Conservation (phyloP, 2,113 vertebrate species). For the Cichladusa arquata region DNA sequence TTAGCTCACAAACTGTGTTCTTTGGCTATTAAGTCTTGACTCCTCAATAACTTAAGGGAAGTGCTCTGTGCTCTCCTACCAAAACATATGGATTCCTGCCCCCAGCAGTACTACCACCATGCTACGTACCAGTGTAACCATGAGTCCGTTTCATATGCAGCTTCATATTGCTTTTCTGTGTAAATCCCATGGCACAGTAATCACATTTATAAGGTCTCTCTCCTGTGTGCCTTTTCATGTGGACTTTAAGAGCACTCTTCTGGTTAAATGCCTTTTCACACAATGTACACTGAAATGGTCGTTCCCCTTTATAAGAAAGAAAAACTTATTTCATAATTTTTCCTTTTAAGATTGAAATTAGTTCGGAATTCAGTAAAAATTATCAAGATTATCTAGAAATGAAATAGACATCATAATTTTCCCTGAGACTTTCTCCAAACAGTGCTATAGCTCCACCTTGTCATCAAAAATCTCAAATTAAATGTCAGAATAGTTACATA, state of each 20-base stretch:
- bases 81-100: neutral
- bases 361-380: neutral
- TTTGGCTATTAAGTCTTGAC: neutral
- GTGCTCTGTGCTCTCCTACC: neutral
- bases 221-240: constrained; percentile 97
- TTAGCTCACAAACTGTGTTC: neutral
- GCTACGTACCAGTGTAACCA: constrained; percentile 77
- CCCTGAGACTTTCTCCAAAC: neutral
- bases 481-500: neutral
- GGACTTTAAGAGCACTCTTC: constrained; percentile 97
- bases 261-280: constrained; percentile 99
- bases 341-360: neutral
- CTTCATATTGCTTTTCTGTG: constrained; percentile 99
- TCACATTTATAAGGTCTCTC: constrained; percentile 94
- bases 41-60: neutral
- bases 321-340: neutral
- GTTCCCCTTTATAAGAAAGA: constrained; percentile 82
- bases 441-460: neutral
- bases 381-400: neutral
- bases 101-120: neutral
- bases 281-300: constrained; percentile 88
- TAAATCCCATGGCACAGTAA: constrained; percentile 92
- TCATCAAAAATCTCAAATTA: neutral
- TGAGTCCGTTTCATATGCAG: constrained; percentile 95
- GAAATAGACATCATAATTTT: neutral